phyloP scores from a whole-genome alignment of 2,113 vertebrate genomes.

The Proteles cristata region DNA sequence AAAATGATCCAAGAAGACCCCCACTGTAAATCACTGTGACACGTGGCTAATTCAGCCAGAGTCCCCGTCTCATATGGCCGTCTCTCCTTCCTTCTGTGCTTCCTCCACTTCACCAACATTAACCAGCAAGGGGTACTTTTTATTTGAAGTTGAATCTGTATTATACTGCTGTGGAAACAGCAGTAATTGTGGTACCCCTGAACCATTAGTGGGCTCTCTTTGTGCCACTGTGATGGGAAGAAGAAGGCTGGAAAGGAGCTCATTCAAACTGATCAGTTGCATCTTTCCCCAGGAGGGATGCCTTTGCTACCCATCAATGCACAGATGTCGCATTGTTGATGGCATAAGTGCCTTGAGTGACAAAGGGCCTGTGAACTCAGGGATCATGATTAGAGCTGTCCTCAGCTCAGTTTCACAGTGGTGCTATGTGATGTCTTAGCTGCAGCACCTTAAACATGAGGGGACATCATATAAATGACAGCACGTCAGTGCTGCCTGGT shows the following conservation, averaged over 20 bases:
- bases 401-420: not conserved
- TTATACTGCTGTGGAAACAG: not conserved
- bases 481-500: not conserved
- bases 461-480: not conserved
- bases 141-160: slow-evolving; percentile 43
- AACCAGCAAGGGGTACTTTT: slow-evolving; percentile 12
- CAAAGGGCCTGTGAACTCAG: slow-evolving; percentile 34
- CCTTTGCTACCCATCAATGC: not conserved
- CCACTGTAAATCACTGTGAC: slow-evolving; percentile 21
- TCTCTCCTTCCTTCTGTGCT: not conserved
- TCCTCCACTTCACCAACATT: not conserved
- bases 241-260: not conserved
- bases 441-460: not conserved
- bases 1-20: not conserved
- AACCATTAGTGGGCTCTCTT: not conserved
- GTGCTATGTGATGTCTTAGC: not conserved
- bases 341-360: not conserved
- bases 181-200: not conserved
- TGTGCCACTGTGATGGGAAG: slow-evolving; percentile 6
- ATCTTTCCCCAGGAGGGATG: not conserved
- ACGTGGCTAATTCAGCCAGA: not conserved
- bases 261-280: not conserved
- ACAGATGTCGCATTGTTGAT: not conserved
- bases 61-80: not conserved
- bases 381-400: not conserved